phyloP scores from a whole-genome alignment of 2,113 vertebrate species.

The Mirza zaza region DNA sequence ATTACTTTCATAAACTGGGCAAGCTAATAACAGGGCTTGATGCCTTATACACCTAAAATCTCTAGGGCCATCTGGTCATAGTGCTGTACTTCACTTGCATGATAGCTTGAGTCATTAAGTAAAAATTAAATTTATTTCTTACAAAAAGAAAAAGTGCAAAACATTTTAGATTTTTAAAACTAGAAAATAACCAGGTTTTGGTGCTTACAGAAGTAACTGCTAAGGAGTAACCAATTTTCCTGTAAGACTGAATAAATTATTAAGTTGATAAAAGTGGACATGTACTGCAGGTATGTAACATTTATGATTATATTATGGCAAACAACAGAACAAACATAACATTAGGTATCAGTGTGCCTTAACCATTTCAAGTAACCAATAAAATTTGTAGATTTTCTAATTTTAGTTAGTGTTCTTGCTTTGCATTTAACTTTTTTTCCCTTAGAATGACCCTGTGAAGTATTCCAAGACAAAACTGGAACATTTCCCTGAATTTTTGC shows the following conservation, averaged over 20 bases:
- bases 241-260: constrained; percentile 3
- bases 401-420: constrained; percentile 31
- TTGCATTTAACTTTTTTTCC: not conserved
- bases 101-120: not conserved
- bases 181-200: constrained; percentile 5
- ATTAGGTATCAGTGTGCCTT: not conserved
- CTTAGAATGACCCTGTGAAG: not conserved
- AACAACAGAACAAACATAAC: not conserved
- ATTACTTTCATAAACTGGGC: not conserved
- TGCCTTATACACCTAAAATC: not conserved
- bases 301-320: not conserved
- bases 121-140: constrained; percentile 33
- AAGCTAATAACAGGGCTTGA: not conserved
- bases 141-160: not conserved
- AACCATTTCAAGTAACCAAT: not conserved
- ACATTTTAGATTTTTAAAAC: constrained; percentile 40
- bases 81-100: not conserved
- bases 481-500: constrained; percentile 44
- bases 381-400: not conserved
- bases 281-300: not conserved
- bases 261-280: not conserved
- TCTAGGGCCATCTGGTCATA: not conserved
- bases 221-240: not conserved
- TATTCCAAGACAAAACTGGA: constrained; percentile 13
- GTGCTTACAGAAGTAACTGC: not conserved